A percentile compares a stretch with the other conserved stretches of the same genome.
Conservation (phyloP, 2,113 vertebrate genomes). For the Ia io region DNA sequence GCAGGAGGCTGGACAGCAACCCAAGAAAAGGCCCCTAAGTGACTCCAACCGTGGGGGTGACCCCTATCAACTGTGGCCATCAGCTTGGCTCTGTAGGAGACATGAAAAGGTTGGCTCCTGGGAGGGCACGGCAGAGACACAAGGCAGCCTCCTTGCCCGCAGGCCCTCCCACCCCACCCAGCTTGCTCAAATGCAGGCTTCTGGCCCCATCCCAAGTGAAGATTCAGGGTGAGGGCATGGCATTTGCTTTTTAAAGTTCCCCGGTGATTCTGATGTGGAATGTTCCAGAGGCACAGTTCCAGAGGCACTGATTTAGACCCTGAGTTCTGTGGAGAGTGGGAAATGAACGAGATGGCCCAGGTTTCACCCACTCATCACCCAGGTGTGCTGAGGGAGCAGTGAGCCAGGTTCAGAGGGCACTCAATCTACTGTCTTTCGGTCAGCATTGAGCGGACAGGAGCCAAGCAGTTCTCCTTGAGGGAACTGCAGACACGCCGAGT, state of each 20-base stretch:
- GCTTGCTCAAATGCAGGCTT: neutral
- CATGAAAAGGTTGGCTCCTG: neutral
- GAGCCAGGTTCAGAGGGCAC: neutral
- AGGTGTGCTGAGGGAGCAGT: no score
- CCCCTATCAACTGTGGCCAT: neutral
- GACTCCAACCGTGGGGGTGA: neutral
- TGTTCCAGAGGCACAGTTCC: neutral
- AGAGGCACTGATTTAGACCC: neutral
- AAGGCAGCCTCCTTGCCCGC: neutral
- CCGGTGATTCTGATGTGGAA: neutral
- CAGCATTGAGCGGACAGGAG: neutral
- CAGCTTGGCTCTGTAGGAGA: neutral
- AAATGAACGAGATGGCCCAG: neutral
- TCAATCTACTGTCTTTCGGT: neutral
- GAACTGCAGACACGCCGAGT: rapidly evolving
- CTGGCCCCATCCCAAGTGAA: neutral
- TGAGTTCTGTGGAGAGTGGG: neutral
- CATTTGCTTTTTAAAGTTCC: neutral
- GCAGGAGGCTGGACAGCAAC: neutral
- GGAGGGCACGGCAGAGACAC: neutral
- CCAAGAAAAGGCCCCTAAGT: neutral
- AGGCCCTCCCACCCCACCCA: rapidly evolving
- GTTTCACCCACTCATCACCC: neutral
- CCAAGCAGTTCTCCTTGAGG: neutral
- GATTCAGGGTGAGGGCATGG: neutral